Conservation (phyloP, 2,113 vertebrate species). For the Aleadryas rufinucha region DNA sequence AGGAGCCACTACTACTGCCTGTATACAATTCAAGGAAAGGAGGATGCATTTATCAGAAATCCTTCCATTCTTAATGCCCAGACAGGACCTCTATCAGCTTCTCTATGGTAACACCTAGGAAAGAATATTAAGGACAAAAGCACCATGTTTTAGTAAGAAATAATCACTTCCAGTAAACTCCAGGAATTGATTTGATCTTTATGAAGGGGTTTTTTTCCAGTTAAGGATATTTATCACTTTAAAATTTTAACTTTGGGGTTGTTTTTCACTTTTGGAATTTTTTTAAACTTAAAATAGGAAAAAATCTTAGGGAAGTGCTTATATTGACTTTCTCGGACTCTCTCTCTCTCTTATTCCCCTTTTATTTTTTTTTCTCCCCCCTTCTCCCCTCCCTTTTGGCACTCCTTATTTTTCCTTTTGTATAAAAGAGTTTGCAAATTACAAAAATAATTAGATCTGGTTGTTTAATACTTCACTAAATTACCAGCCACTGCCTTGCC, state of each 20-base stretch:
- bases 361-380: accelerated
- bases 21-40: background rate
- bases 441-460: background rate
- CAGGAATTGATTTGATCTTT: background rate
- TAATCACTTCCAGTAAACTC: background rate
- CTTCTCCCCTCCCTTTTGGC: background rate
- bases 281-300: background rate
- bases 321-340: background rate
- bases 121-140: background rate
- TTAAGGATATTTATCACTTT: background rate
- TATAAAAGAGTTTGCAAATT: background rate
- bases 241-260: background rate
- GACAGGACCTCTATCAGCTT: background rate
- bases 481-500: background rate
- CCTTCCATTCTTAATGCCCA: background rate
- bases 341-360: background rate
- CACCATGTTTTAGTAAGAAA: accelerated
- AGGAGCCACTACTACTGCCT: background rate
- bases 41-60: background rate
- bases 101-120: background rate
- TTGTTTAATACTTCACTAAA: slow-evolving; percentile 24
- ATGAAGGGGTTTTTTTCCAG: background rate
- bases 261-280: background rate
- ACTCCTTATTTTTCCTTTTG: background rate
- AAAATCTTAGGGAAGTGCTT: accelerated